phyloP scores from a whole-genome alignment of 2,888 invertebrate species.

The Octonoba sinensis region DNA sequence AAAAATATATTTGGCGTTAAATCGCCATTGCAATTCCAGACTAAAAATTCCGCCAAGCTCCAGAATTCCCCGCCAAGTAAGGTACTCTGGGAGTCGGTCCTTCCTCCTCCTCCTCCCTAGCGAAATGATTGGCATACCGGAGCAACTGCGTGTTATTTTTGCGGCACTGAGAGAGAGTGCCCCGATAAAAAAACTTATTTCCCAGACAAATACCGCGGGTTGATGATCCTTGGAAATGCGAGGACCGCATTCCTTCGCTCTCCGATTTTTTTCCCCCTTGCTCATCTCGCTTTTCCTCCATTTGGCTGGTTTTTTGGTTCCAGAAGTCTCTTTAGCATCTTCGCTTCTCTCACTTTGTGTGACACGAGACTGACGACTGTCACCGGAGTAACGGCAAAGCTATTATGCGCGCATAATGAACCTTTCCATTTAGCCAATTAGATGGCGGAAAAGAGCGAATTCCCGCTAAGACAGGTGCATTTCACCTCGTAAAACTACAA shows the following conservation, averaged over 20 bases:
- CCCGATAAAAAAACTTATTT: background rate
- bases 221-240: conserved; percentile 1
- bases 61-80: background rate
- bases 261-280: background rate
- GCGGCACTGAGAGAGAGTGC: background rate
- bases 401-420: too few species aligned
- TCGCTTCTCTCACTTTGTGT: background rate
- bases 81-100: too few species aligned
- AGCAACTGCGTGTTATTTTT: conserved; percentile 4
- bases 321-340: background rate
- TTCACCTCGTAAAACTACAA: too few species aligned
- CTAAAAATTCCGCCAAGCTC: background rate
- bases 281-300: background rate
- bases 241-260: conserved; percentile 1
- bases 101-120: background rate
- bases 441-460: background rate
- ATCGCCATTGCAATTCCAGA: too few species aligned
- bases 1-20: too few species aligned
- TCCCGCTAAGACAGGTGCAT: background rate
- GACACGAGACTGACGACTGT: background rate
- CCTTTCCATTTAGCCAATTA: too few species aligned
- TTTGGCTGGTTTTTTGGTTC: background rate
- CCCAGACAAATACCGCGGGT: conserved; percentile 3
- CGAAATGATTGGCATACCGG: conserved; percentile 6
- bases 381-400: too few species aligned